Evolutionary conservation across 2,113 vertebrate species (phyloP).

Genomic region (Glaucomys volans): DNA sequence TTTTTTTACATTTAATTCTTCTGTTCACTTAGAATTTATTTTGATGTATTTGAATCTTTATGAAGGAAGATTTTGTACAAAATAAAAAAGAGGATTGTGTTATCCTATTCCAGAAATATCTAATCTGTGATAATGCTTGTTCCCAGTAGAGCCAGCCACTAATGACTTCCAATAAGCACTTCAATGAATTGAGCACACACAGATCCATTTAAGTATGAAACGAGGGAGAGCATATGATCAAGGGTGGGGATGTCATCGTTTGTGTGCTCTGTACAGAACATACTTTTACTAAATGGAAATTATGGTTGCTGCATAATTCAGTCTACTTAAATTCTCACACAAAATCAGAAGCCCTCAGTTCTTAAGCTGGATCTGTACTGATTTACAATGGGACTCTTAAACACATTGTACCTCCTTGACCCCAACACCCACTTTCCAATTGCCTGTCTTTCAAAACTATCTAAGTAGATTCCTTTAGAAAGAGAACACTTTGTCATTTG

Average conservation of each 20-base stretch:
- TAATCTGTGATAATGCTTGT: neutral
- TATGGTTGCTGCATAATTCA: neutral
- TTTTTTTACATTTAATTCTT: constrained; percentile 15
- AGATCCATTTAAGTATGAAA: neutral
- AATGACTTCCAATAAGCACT: neutral
- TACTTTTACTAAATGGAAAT: constrained; percentile 43
- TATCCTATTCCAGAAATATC: neutral
- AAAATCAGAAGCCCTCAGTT: neutral
- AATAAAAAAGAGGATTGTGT: neutral
- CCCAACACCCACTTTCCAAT: neutral
- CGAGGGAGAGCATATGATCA: neutral
- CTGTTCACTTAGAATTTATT: constrained; percentile 32
- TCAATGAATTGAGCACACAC: neutral
- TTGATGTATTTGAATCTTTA: neutral
- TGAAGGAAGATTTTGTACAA: constrained; percentile 36
- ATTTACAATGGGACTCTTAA: constrained; percentile 21
- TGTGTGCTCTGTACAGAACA: constrained; percentile 43
- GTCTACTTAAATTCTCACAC: neutral
- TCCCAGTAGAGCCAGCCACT: neutral
- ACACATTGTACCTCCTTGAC: neutral
- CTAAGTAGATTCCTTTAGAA: constrained; percentile 36
- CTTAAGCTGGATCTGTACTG: neutral
- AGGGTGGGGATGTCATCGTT: neutral
- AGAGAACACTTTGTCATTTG: constrained; percentile 40
- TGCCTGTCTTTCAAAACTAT: constrained; percentile 55